Evolutionary conservation across 2,797 vertebrate genomes (phyloP), one percentile per base, ranked within the genome.

Genomic region (Serranus cabrilla): DNA sequence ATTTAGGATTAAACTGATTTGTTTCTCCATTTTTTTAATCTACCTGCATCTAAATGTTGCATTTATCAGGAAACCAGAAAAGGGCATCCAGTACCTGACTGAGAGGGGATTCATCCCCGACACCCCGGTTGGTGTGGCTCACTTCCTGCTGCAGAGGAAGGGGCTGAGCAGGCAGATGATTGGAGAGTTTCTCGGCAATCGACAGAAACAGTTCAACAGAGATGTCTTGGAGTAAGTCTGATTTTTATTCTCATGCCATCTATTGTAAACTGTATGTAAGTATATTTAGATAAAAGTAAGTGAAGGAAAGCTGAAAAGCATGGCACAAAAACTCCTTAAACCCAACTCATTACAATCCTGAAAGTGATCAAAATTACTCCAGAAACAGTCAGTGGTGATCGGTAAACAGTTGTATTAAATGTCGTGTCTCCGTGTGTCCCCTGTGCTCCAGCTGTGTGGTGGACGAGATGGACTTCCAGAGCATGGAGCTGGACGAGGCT

Each of bases 131-230:
- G 98, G 98, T 0, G 97, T 99, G 50, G 98, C 98, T 69, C 98
- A 99, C 90, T 99, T 99, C 87, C 95, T 99, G 80, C 95, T 99
- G 73, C 98, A 99, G 85, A 96, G 98, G 90, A 99, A 99, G 80
- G 97, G 98, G 25, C 95, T 99, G 82, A 99, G 98, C 92, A 91
- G 97, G 80, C 98, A 99, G 92, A 99, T 99, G 98, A 99, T 99
- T 2, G 98, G 98, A 46, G 98, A 99, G 70, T 99, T 99, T 89
- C 94, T 99, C 16, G 98, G 98, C 14, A 99, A 99, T 82, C 95
- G 98, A 45, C 98, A 99, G 89, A 99, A 99, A 59, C 98, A 99
- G 89, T 99, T 99, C 95, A 99, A 99, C 94, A 95, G 97, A 39
- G 98, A 99, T 5, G 98, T 99, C 5, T 80, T 99, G 2, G 98